phyloP scores from a whole-genome alignment of 2,113 vertebrate species.

The Acanthochromis polyacanthus region DNA sequence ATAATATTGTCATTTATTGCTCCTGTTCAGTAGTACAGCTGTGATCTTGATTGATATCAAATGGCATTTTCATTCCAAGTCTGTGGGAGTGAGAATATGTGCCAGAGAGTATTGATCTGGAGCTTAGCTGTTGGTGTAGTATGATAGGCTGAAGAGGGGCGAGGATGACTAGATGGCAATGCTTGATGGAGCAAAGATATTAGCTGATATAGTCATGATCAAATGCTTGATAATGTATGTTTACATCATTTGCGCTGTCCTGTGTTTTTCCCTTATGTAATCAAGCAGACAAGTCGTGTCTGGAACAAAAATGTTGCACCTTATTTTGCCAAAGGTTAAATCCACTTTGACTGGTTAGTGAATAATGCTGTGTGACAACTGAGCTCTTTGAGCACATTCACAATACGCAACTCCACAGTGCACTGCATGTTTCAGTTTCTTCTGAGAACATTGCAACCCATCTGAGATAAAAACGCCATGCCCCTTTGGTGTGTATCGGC shows the following conservation, averaged over 20 bases:
- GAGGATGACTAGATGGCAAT: constrained; percentile 58
- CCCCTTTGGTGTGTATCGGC: constrained; percentile 58
- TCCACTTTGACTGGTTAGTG: constrained; percentile 15
- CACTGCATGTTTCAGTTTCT: neutral
- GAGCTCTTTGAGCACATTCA: constrained; percentile 27
- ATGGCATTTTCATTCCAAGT: constrained; percentile 72
- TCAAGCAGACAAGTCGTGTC: neutral
- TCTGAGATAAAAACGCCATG: constrained; percentile 53
- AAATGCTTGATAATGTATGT: constrained; percentile 52
- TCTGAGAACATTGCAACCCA: constrained; percentile 27
- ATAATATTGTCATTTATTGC: constrained; percentile 59
- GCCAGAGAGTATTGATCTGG: constrained; percentile 73
- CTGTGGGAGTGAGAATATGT: constrained; percentile 70
- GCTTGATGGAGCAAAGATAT: constrained; percentile 68
- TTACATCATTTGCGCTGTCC: constrained; percentile 40
- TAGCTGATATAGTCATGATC: constrained; percentile 58
- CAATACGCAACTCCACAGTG: constrained; percentile 10
- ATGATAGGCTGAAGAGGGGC: constrained; percentile 57
- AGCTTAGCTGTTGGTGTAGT: constrained; percentile 64
- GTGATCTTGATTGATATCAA: constrained; percentile 72
- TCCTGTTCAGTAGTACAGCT: constrained; percentile 55
- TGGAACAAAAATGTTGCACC: constrained; percentile 33
- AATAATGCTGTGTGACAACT: constrained; percentile 6
- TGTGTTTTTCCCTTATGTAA: constrained; percentile 18
- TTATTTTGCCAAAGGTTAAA: constrained; percentile 20